Conservation (phyloP, 92 coral and sea anemone species). For the Epizoanthus stellaris region DNA sequence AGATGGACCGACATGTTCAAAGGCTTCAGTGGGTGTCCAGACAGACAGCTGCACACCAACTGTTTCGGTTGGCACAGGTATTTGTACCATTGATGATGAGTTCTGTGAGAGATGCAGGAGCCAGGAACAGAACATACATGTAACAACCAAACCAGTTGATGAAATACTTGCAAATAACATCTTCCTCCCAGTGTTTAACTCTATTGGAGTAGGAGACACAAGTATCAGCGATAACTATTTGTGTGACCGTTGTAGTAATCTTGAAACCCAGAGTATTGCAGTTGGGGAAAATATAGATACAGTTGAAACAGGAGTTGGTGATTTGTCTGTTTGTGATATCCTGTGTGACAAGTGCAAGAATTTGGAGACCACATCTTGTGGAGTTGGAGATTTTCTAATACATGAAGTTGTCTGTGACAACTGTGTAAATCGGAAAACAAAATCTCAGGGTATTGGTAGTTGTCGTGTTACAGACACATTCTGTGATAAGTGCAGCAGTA, state of each 20-base stretch:
- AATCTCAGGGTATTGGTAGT: slow-evolving; percentile 73
- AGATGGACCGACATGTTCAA: background rate
- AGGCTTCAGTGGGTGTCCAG: slow-evolving; percentile 61
- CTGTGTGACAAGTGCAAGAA: slow-evolving; percentile 17
- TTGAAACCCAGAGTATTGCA: slow-evolving; percentile 67
- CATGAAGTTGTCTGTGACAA: slow-evolving; percentile 48
- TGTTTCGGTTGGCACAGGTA: slow-evolving; percentile 91
- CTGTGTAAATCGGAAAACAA: slow-evolving; percentile 29
- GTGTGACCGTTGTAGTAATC: slow-evolving; percentile 68
- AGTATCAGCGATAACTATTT: slow-evolving; percentile 68
- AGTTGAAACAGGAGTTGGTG: slow-evolving; percentile 36
- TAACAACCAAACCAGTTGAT: slow-evolving; percentile 69
- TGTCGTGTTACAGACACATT: slow-evolving; percentile 70
- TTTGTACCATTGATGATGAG: slow-evolving; percentile 88
- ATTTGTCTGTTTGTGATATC: slow-evolving; percentile 18
- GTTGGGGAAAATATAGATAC: slow-evolving; percentile 62
- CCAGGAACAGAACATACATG: slow-evolving; percentile 52
- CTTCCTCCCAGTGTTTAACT: slow-evolving; percentile 67
- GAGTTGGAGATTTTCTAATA: slow-evolving; percentile 53
- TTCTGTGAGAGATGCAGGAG: slow-evolving; percentile 68
- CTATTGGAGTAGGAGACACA: slow-evolving; percentile 79
- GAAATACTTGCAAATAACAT: slow-evolving; percentile 87
- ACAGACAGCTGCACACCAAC: slow-evolving; percentile 50
- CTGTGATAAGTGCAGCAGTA: slow-evolving; percentile 67
- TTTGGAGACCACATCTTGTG: slow-evolving; percentile 50